Conservation (phyloP, 2,888 invertebrate genomes). For the Odontomyia ornata region DNA sequence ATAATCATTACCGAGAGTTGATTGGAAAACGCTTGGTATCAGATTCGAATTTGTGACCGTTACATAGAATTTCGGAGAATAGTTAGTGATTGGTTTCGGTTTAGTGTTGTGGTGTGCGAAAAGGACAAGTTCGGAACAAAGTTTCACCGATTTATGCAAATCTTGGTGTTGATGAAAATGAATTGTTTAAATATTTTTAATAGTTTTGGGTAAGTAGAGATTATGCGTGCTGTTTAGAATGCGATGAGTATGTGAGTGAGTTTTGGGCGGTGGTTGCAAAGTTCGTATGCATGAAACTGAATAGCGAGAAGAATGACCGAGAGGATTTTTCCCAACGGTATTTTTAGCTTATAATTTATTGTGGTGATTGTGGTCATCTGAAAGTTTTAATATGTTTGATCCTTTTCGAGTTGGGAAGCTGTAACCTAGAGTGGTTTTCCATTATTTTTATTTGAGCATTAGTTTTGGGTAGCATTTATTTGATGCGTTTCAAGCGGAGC, state of each 20-base stretch:
- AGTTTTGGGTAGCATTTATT: background rate
- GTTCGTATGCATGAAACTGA: background rate
- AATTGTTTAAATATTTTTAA: background rate
- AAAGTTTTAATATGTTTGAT: constrained; percentile 33
- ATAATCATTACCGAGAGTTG: background rate
- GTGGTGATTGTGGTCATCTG: constrained; percentile 31
- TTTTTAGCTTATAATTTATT: constrained; percentile 28
- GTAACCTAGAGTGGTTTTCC: background rate
- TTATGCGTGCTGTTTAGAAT: background rate
- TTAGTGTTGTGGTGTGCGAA: background rate
- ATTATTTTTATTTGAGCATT: background rate
- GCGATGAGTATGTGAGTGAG: background rate
- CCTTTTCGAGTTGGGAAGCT: constrained; percentile 6
- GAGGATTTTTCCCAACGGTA: background rate
- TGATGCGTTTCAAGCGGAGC: background rate
- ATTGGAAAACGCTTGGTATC: background rate
- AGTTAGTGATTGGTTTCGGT: background rate
- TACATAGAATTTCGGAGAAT: background rate
- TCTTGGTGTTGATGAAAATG: background rate
- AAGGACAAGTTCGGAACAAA: background rate
- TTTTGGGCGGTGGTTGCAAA: no score
- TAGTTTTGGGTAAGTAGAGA: constrained; percentile 20
- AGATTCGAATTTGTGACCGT: constrained; percentile 9
- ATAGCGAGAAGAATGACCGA: no score
- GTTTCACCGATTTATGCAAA: background rate